These are phyloP conservation scores for Erethizon dorsatum DNA, from an alignment of 2,797 vertebrate genomes.

Conservation along the genomic window DNA sequence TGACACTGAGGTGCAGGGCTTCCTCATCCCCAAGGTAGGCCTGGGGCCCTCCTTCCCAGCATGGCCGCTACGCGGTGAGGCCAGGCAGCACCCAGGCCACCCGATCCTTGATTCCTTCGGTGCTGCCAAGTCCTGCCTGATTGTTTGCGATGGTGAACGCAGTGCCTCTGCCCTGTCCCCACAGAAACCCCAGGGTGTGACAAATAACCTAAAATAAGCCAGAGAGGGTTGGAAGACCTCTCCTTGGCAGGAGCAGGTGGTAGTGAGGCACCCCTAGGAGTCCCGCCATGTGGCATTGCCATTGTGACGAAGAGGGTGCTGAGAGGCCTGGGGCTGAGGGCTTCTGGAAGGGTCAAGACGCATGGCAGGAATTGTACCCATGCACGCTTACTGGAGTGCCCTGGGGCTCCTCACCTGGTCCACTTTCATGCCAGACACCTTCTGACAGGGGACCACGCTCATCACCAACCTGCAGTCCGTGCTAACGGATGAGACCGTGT, in stretches of 20 bases:
- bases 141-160: not conserved
- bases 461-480: constrained; percentile 89
- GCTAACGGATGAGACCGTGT: constrained; percentile 88
- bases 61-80: not conserved
- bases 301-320: too few relatives aligned
- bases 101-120: not conserved
- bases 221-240: accelerated
- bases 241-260: not conserved
- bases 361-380: not conserved
- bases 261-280: not conserved
- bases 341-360: not conserved
- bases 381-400: constrained; percentile 83
- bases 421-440: not conserved
- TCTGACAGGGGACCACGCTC: constrained; percentile 85
- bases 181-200: accelerated
- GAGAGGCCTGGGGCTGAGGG: not conserved
- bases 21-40: constrained; percentile 58
- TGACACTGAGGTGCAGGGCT: constrained; percentile 73
- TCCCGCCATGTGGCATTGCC: not conserved
- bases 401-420: constrained; percentile 77
- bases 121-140: not conserved
- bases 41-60: not conserved
- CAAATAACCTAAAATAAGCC: accelerated
- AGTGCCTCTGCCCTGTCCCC: not conserved
- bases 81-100: not conserved